Percentiles rank a stretch among this genome's conserved stretches.
Conservation (phyloP, 2,113 vertebrate species). For the Planiliza haematocheilus region DNA sequence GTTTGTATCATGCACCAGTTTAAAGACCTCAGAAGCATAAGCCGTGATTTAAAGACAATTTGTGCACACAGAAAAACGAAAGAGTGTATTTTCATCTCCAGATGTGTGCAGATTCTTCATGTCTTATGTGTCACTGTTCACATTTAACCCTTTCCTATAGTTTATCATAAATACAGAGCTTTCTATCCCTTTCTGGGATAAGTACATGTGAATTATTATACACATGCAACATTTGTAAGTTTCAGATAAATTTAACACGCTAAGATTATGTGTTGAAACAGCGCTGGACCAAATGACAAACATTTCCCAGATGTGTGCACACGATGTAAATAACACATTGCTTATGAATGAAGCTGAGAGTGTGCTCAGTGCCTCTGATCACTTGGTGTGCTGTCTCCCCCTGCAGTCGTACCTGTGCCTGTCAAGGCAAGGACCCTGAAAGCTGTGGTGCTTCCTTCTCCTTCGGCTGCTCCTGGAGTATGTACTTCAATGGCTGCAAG, state of each 20-base stretch:
- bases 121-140: no score
- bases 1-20: no score
- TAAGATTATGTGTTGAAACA: neutral
- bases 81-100: no score
- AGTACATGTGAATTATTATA: no score
- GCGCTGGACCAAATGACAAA: neutral
- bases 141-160: no score
- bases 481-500: constrained; percentile 99
- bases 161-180: no score
- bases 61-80: no score
- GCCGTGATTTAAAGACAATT: no score
- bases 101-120: no score
- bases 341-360: constrained; percentile 15
- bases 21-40: no score
- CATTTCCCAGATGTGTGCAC: neutral
- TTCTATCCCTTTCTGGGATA: no score
- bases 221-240: no score
- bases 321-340: neutral
- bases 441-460: constrained; percentile 97
- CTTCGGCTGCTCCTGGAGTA: constrained; percentile 99
- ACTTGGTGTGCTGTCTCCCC: constrained; percentile 49
- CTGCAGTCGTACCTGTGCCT: constrained; percentile 96
- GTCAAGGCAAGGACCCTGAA: constrained; percentile 95
- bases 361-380: neutral
- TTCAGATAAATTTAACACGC: neutral